A percentile compares a stretch with the other conserved stretches of the same genome.
Evolutionary conservation across 2,113 vertebrate genomes (phyloP).

Genomic region (Tachysurus vachellii): DNA sequence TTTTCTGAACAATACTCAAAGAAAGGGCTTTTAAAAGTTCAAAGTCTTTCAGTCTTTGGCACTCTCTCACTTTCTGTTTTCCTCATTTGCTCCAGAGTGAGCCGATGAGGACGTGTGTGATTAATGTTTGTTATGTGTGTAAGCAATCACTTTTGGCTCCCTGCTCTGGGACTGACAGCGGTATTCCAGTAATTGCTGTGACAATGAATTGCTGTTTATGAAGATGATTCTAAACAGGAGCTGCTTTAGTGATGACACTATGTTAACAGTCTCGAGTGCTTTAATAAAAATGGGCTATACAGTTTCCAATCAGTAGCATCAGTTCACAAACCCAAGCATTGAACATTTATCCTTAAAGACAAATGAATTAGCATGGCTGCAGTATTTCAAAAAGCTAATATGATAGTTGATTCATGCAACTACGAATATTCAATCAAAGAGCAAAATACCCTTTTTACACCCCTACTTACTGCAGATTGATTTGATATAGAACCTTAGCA

Average conservation of each 20-base stretch:
- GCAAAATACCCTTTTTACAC: background rate
- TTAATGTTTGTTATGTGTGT: constrained; percentile 70
- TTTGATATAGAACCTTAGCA: background rate
- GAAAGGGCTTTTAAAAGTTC: constrained; percentile 14
- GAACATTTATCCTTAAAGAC: background rate
- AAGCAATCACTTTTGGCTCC: constrained; percentile 69
- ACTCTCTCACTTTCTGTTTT: constrained; percentile 44
- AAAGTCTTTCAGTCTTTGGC: constrained; percentile 37
- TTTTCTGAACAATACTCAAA: background rate
- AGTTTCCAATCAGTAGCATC: background rate
- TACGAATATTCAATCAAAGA: constrained; percentile 2
- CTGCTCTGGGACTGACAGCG: constrained; percentile 62
- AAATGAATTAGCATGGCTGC: background rate
- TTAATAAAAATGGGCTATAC: constrained; percentile 64
- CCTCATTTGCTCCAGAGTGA: constrained; percentile 25
- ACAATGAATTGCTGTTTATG: constrained; percentile 60
- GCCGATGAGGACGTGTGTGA: constrained; percentile 59
- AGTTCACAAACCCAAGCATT: background rate
- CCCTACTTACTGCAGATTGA: background rate
- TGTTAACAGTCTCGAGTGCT: constrained; percentile 52
- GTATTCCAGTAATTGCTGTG: constrained; percentile 53
- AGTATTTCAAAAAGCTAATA: constrained; percentile 35
- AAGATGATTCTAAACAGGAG: constrained; percentile 68
- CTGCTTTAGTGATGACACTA: constrained; percentile 28
- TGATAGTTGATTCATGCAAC: constrained; percentile 23